These are phyloP conservation scores for Lapara coniferarum DNA, from an alignment of 2,888 invertebrate genomes.

Conservation along the genomic window DNA sequence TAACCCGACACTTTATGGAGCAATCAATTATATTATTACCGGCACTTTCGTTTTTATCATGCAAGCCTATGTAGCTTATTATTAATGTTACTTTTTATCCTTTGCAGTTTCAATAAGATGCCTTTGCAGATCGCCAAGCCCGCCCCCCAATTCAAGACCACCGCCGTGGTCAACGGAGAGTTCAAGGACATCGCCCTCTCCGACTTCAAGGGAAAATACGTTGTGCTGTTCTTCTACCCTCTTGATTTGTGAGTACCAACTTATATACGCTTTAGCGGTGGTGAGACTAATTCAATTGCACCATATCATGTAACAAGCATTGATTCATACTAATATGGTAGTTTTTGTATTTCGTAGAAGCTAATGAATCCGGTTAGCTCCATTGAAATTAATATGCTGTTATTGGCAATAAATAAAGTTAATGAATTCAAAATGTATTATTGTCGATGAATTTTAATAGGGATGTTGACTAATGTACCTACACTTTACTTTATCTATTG, in stretches of 20 bases:
- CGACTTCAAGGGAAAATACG: conserved; percentile 94
- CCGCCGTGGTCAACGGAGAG: conserved; percentile 91
- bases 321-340: neutral
- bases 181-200: conserved; percentile 91
- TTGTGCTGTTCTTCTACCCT: conserved; percentile 96
- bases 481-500: too few species aligned
- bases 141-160: conserved; percentile 91
- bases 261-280: too few species aligned
- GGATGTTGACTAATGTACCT: too few species aligned
- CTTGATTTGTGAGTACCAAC: conserved; percentile 90
- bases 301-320: neutral
- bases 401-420: neutral
- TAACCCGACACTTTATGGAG: too few species aligned
- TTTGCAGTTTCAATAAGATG: conserved; percentile 80
- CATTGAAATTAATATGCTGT: neutral
- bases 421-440: neutral
- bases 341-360: neutral
- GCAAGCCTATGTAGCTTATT: too few species aligned
- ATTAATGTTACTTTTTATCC: conserved; percentile 22
- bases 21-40: too few species aligned
- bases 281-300: neutral
- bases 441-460: too few species aligned
- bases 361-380: neutral
- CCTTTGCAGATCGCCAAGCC: conserved; percentile 87
- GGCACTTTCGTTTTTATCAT: too few species aligned